phyloP scores from a whole-genome alignment of 2,888 invertebrate species.

The Chouioia cunea region DNA sequence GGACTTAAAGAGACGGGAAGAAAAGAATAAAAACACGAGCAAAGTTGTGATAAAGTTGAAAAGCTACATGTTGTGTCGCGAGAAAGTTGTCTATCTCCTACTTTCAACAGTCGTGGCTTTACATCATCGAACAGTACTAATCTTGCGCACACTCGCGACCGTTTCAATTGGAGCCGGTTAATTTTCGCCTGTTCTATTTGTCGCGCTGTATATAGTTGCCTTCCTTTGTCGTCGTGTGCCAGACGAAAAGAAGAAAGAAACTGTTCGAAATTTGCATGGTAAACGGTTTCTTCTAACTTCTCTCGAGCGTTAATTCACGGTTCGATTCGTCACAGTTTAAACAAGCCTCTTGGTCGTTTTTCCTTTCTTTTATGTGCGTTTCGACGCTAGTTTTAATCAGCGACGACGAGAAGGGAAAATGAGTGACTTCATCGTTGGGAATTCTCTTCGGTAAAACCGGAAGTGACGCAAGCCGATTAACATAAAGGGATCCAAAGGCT shows the following conservation, averaged over 20 bases:
- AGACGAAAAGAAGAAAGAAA: slow-evolving; percentile 1
- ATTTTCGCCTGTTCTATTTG: slow-evolving; percentile 12
- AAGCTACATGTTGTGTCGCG: neutral
- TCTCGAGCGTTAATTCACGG: neutral
- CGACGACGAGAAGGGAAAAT: slow-evolving; percentile 8
- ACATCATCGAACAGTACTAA: slow-evolving; percentile 16
- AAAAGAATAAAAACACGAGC: slow-evolving; percentile 1
- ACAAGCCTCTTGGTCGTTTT: neutral
- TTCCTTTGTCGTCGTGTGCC: neutral
- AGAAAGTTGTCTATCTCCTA: neutral
- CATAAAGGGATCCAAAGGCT: slow-evolving; percentile 29
- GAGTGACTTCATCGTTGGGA: neutral
- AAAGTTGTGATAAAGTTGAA: slow-evolving; percentile 12
- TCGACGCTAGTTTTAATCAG: slow-evolving; percentile 24
- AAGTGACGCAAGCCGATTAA: slow-evolving; percentile 42
- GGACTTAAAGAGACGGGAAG: neutral
- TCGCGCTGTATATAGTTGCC: neutral
- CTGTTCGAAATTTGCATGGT: slow-evolving; percentile 24
- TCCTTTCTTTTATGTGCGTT: neutral
- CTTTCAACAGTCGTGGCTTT: neutral
- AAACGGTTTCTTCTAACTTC: neutral
- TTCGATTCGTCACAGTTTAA: neutral
- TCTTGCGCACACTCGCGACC: neutral
- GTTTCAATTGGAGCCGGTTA: slow-evolving; percentile 28
- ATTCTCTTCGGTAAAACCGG: slow-evolving; percentile 11